These are phyloP conservation scores for Aplidium turbinatum DNA, from an alignment of 23 tunicate genomes.

Conservation along the genomic window DNA sequence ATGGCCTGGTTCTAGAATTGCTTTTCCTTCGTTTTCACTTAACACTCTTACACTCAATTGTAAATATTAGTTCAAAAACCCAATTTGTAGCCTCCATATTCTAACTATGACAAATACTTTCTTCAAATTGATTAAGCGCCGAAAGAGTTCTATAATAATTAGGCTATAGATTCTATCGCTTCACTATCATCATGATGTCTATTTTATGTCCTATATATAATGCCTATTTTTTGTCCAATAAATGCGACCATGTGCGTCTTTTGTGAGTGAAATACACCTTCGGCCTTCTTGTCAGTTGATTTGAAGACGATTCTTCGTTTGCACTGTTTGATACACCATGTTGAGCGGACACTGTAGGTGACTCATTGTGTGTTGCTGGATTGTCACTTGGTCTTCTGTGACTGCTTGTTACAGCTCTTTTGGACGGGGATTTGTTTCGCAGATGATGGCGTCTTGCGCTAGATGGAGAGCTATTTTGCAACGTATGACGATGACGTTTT, in stretches of 20 bases:
- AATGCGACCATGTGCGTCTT: slow-evolving; percentile 94
- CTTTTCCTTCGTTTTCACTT: too few relatives aligned
- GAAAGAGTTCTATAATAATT: too few relatives aligned
- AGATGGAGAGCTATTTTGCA: not conserved
- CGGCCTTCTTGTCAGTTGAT: slow-evolving; percentile 32
- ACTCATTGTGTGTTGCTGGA: not conserved
- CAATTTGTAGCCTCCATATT: too few relatives aligned
- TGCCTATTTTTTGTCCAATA: slow-evolving; percentile 74
- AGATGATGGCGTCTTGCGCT: slow-evolving; percentile 3
- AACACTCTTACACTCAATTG: too few relatives aligned
- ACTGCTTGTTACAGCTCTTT: not conserved
- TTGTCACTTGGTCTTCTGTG: slow-evolving; percentile 3
- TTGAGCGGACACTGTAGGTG: not conserved
- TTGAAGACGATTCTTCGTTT: not conserved
- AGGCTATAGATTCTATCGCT: too few relatives aligned
- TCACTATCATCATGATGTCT: too few relatives aligned
- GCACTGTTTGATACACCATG: not conserved
- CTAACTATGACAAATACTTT: too few relatives aligned
- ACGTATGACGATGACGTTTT: too few relatives aligned
- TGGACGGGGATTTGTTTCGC: slow-evolving; percentile 9
- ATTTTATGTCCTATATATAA: too few relatives aligned
- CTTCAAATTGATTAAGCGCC: too few relatives aligned
- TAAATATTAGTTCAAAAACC: too few relatives aligned
- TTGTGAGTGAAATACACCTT: slow-evolving; percentile 61
- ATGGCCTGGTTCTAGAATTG: too few relatives aligned